These are phyloP conservation scores for Argyrosomus japonicus DNA, from an alignment of 2,113 vertebrate genomes.

Conservation along the genomic window DNA sequence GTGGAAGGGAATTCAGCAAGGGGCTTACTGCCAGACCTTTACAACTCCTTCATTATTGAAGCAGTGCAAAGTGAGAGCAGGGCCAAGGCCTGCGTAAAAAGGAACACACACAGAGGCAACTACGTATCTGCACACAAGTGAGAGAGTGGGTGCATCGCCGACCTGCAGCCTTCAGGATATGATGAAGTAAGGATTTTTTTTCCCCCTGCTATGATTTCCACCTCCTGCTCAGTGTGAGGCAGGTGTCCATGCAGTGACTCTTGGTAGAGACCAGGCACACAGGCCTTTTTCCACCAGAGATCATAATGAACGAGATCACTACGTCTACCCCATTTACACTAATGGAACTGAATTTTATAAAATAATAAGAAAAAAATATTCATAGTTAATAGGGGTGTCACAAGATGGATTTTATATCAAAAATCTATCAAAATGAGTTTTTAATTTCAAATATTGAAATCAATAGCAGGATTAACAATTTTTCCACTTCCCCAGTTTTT, in stretches of 20 bases:
- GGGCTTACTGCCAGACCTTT: constrained; percentile 74
- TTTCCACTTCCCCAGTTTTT: too few relatives aligned
- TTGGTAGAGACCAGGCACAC: not conserved
- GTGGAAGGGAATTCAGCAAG: constrained; percentile 51
- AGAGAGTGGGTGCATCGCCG: not conserved
- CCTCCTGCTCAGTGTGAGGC: constrained; percentile 3
- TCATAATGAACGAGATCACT: not conserved
- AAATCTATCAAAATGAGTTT: too few relatives aligned
- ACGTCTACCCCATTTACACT: not conserved
- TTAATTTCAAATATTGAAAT: too few relatives aligned
- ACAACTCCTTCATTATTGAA: constrained; percentile 78
- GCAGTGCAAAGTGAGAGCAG: constrained; percentile 58
- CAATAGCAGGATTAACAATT: too few relatives aligned
- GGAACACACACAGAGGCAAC: constrained; percentile 35
- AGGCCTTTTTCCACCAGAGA: not conserved
- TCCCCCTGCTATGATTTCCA: constrained; percentile 34
- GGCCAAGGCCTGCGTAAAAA: constrained; percentile 36
- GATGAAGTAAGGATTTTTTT: constrained; percentile 29
- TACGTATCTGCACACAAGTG: constrained; percentile 27
- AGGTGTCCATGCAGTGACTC: constrained; percentile 27
- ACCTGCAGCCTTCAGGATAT: constrained; percentile 49
- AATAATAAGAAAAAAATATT: not conserved
- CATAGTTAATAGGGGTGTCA: too few relatives aligned
- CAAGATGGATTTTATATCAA: too few relatives aligned
- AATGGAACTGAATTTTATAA: not conserved